phyloP scores from a whole-genome alignment of 2,888 invertebrate genomes.

The Drosophila affinis region DNA sequence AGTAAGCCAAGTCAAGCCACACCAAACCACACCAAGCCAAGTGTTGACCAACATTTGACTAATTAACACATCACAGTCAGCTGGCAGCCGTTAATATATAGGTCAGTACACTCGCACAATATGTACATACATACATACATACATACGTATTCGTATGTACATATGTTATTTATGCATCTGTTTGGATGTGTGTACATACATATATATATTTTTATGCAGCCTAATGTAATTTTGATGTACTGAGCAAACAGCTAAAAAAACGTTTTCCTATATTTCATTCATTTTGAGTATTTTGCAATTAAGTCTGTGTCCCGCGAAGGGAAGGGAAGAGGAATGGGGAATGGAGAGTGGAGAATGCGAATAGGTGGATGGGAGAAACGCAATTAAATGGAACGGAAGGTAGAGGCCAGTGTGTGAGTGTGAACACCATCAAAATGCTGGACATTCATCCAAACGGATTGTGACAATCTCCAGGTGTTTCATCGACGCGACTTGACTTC shows the following conservation, averaged over 20 bases:
- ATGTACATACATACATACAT: not conserved
- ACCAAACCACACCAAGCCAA: slow-evolving; percentile 24
- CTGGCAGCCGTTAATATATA: slow-evolving; percentile 45
- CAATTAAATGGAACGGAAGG: slow-evolving; percentile 6
- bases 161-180: not conserved
- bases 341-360: not conserved
- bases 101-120: slow-evolving; percentile 45
- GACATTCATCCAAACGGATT: slow-evolving; percentile 43
- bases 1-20: slow-evolving; percentile 19
- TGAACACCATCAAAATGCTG: slow-evolving; percentile 16
- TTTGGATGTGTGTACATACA: too few relatives aligned
- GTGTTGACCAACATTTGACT: slow-evolving; percentile 61
- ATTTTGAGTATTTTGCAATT: slow-evolving; percentile 18
- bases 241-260: slow-evolving; percentile 32
- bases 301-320: not conserved
- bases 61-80: slow-evolving; percentile 65
- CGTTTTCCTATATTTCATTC: not conserved
- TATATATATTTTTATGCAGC: slow-evolving; percentile 33
- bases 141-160: not conserved
- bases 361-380: not conserved
- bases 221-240: slow-evolving; percentile 74
- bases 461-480: slow-evolving; percentile 52
- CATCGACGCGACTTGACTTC: slow-evolving; percentile 1
- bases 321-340: not conserved
- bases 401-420: slow-evolving; percentile 17